phyloP scores from a whole-genome alignment of 2,797 vertebrate genomes.

The Catharus ustulatus region DNA sequence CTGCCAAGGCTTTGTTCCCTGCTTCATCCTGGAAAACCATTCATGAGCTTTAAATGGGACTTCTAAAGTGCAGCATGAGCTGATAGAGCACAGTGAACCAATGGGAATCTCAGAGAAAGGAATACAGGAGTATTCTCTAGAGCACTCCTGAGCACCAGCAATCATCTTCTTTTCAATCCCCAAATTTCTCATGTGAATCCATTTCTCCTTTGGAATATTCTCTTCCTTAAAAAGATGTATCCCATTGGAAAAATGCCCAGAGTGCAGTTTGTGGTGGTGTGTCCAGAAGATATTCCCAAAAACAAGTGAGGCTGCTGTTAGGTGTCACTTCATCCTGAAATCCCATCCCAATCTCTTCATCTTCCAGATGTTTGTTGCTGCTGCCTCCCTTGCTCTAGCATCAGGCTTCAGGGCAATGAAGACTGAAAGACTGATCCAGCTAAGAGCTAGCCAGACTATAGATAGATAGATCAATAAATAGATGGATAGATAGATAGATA shows the following conservation, averaged over 20 bases:
- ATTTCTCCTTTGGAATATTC: not conserved
- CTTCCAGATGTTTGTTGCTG: not conserved
- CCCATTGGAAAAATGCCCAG: not conserved
- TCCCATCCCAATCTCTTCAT: not conserved
- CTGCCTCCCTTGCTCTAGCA: not conserved
- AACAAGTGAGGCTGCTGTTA: not conserved
- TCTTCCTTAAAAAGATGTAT: not conserved
- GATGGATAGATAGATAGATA: too few species aligned
- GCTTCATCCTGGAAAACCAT: not conserved
- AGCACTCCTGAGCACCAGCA: not conserved
- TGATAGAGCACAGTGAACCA: not conserved
- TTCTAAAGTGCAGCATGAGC: not conserved
- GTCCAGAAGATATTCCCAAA: not conserved
- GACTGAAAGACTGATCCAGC: not conserved
- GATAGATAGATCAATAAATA: not conserved
- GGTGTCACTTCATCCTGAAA: not conserved
- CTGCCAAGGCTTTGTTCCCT: not conserved
- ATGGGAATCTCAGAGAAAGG: not conserved
- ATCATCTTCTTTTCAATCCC: not conserved
- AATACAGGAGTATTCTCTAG: not conserved
- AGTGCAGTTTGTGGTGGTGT: not conserved
- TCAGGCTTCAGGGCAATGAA: not conserved
- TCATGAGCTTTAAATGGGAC: not conserved
- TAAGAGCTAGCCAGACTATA: not conserved
- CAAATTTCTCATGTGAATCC: not conserved